Conservation (phyloP, 2,888 invertebrate species). For the Drosophila recens region DNA sequence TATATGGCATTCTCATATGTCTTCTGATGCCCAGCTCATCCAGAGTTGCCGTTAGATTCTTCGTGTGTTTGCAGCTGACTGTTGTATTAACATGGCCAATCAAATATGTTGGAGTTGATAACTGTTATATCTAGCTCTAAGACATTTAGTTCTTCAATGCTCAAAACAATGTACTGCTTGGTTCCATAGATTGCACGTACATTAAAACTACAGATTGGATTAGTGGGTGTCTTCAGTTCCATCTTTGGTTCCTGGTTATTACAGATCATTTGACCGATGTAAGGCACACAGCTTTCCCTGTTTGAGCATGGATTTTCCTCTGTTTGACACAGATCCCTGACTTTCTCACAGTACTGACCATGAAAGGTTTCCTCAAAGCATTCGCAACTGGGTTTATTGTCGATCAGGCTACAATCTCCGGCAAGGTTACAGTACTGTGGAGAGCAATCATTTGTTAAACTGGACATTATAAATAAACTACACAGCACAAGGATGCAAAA, state of each 20-base stretch:
- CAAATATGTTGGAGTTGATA: conserved; percentile 29
- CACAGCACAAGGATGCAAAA: conserved; percentile 9
- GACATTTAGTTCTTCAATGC: conserved; percentile 21
- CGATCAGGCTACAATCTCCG: conserved; percentile 34
- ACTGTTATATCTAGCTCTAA: conserved; percentile 16
- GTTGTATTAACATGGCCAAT: conserved; percentile 17
- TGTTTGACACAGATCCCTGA: conserved; percentile 35
- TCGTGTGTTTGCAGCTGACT: conserved; percentile 9
- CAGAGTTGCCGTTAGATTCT: conserved; percentile 29
- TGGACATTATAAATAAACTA: not conserved
- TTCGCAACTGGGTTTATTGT: conserved; percentile 22
- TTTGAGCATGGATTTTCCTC: conserved; percentile 13
- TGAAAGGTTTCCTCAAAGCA: conserved; percentile 44
- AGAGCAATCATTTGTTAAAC: conserved; percentile 20
- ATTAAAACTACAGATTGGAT: conserved; percentile 35
- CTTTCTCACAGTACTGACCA: conserved; percentile 43
- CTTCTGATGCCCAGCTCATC: conserved; percentile 32
- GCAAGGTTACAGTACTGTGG: conserved; percentile 49
- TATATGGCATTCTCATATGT: conserved; percentile 31
- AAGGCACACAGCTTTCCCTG: conserved; percentile 24
- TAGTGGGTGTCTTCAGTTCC: too few relatives aligned
- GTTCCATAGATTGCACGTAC: conserved; percentile 23
- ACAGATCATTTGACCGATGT: conserved; percentile 41
- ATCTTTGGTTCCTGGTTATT: not conserved
- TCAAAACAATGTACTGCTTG: conserved; percentile 30